phyloP scores from a whole-genome alignment of 2,888 invertebrate genomes.

The Diarsia dahlii region DNA sequence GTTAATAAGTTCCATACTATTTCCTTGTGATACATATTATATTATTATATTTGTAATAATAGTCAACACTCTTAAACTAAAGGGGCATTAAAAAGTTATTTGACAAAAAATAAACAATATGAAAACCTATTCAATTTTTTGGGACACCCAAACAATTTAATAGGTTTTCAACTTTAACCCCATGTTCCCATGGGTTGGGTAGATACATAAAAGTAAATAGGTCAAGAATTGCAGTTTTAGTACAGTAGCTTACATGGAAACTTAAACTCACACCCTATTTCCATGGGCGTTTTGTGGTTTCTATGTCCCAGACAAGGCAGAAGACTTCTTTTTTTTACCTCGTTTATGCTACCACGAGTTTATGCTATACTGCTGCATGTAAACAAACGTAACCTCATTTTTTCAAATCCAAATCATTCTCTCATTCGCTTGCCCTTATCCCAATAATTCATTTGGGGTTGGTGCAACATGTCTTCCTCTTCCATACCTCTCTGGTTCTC shows the following conservation, averaged over 20 bases:
- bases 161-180: neutral
- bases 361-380: neutral
- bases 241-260: neutral
- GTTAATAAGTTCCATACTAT: neutral
- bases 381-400: neutral
- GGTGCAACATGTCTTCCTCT: no score
- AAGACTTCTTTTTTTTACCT: no score
- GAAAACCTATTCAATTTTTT: no score
- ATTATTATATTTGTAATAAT: neutral
- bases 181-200: neutral
- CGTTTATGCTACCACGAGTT: neutral
- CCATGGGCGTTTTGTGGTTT: no score
- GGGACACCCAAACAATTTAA: neutral
- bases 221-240: neutral
- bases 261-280: no score
- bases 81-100: neutral
- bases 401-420: no score
- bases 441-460: no score
- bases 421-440: no score
- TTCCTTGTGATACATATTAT: slow-evolving; percentile 12
- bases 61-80: neutral
- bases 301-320: no score
- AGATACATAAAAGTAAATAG: neutral
- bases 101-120: neutral
- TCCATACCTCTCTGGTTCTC: no score